Percentiles rank a stretch among this genome's conserved stretches.
phyloP scores from a whole-genome alignment of 2,888 invertebrate genomes.

The Eristalis tenax region DNA sequence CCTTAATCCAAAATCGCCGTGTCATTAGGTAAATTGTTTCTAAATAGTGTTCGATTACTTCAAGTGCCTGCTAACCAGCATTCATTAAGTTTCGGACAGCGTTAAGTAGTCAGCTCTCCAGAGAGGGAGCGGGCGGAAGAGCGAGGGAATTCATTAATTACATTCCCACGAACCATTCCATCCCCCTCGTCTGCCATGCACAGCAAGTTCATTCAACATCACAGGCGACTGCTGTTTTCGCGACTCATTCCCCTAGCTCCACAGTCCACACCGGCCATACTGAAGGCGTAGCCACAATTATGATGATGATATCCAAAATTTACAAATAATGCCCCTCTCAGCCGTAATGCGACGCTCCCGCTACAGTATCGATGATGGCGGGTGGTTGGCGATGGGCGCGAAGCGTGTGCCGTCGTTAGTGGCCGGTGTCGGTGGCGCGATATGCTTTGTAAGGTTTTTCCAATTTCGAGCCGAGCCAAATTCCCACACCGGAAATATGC shows the following conservation, averaged over 20 bases:
- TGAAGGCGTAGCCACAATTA: not conserved
- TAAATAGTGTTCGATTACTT: not conserved
- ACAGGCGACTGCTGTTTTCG: not conserved
- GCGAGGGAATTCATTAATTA: not conserved
- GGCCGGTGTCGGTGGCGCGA: constrained; percentile 6
- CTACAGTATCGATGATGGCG: not conserved
- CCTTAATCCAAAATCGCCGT: not conserved
- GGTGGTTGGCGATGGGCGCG: not conserved
- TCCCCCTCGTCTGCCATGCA: not conserved
- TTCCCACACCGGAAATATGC: constrained; percentile 53
- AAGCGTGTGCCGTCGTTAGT: not conserved
- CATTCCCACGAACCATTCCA: not conserved
- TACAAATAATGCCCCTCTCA: not conserved
- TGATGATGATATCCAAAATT: not conserved
- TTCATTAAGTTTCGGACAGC: not conserved
- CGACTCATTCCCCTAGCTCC: not conserved
- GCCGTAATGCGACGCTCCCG: not conserved
- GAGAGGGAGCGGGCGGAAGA: not conserved
- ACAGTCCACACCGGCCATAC: not conserved
- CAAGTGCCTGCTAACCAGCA: not conserved
- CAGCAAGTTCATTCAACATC: not conserved
- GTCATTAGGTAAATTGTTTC: not conserved
- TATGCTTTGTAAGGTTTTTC: constrained; percentile 28
- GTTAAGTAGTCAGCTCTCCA: not conserved
- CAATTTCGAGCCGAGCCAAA: constrained; percentile 15